Percentiles rank a stretch among this genome's conserved stretches.
Conservation (phyloP, 2,888 invertebrate species). For the Seladonia tumulorum region DNA sequence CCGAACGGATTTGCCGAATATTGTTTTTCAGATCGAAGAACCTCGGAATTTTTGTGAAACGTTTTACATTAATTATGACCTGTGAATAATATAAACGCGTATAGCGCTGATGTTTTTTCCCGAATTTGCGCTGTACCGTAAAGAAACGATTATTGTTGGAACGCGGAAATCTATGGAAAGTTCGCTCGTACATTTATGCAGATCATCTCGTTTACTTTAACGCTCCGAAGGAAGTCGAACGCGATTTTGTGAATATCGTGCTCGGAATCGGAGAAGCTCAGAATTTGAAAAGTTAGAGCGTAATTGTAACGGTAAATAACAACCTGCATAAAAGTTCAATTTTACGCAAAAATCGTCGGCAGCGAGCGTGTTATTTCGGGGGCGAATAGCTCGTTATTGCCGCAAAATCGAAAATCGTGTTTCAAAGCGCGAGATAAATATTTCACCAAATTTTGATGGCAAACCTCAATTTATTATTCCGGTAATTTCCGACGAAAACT, state of each 20-base stretch:
- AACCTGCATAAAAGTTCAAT: neutral
- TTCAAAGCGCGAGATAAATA: neutral
- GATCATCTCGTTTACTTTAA: neutral
- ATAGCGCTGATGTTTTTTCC: neutral
- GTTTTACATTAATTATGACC: neutral
- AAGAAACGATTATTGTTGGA: neutral
- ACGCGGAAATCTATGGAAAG: neutral
- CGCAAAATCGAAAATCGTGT: neutral
- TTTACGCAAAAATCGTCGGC: neutral
- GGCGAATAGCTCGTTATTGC: neutral
- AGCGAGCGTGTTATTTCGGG: neutral
- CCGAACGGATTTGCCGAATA: neutral
- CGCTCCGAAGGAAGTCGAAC: neutral
- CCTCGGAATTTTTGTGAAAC: neutral
- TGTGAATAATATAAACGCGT: too few species aligned
- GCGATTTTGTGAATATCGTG: neutral
- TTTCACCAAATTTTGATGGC: neutral
- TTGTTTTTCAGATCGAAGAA: neutral
- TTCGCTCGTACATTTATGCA: neutral
- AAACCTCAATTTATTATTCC: neutral
- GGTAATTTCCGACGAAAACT: neutral
- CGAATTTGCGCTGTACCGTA: neutral
- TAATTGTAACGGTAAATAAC: neutral
- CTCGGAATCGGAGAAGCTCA: neutral
- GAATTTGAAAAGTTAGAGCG: neutral